phyloP scores from a whole-genome alignment of 2,113 vertebrate species.

The Eulemur macaco region DNA sequence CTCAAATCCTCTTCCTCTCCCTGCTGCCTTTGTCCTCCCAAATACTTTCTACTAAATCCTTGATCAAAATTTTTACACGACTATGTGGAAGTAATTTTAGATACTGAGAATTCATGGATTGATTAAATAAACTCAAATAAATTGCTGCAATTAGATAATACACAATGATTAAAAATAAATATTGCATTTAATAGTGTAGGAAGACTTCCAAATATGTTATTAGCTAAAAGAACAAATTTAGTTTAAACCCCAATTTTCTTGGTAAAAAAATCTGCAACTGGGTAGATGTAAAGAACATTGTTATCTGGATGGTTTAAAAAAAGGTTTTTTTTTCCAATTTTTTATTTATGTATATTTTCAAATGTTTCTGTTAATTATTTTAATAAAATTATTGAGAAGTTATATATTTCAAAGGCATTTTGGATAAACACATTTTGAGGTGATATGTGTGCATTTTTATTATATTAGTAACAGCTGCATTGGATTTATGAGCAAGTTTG shows the following conservation, averaged over 20 bases:
- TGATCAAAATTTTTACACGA: background rate
- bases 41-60: background rate
- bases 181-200: background rate
- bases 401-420: background rate
- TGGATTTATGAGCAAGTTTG: background rate
- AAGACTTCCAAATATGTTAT: background rate
- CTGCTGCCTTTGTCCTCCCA: background rate
- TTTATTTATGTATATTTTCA: background rate
- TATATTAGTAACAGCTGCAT: background rate
- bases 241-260: background rate
- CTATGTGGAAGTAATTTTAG: background rate
- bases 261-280: background rate
- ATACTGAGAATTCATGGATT: background rate
- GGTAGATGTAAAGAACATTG: background rate
- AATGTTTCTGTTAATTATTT: background rate
- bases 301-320: background rate
- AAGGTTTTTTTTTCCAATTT: background rate
- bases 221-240: constrained; percentile 1
- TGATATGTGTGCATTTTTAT: background rate
- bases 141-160: constrained; percentile 4
- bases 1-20: background rate
- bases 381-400: background rate
- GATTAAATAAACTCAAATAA: constrained; percentile 28
- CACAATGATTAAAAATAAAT: background rate
- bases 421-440: background rate